Base-by-base conservation (phyloP, 2,797 vertebrate species). In the Hylomyscus alleni region DNA sequence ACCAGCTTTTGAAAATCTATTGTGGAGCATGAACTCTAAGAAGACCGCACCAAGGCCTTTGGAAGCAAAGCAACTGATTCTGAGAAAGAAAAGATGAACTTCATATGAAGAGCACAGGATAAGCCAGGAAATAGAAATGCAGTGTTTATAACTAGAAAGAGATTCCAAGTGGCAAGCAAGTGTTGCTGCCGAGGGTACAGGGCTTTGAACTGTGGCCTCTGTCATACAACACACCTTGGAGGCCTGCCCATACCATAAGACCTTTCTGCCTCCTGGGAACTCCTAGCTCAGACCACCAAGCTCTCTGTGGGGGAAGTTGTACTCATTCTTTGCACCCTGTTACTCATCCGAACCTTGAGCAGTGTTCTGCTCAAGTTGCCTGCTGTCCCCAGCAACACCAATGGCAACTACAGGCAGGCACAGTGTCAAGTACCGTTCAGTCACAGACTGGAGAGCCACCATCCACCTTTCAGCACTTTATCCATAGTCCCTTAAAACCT, bases 401-500 rank as follows among this genome's bases (percentile, higher is more conserved):
- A 12, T 44, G 11, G n/a, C n/a, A 72, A 89, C 82, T 26, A n/a
- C 82, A 76, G 13, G 37, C 44, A 44, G 91, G 93, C 58, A 65
- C 87, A 58, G 3, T 82, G 60, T 86, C 85, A 72, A 47, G 90
- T 60, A 90, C 11, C 67, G 58, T 26, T 58, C 85, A 90, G 77
- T 56, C 87, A 40, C 4, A 4, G n/a, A 58, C 15, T 37, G 44
- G 88, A 95, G n/a, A 72, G 82, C 7, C 22, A 29, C 89, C 47
- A 31, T 77, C 72, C 72, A 40, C 87, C 87, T 94, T 29, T 65
- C 0, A 75, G 56, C 34, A 22, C 6, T 90, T 47, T 10, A 73
- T 1, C 3, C 67, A 86, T 44, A 52, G 62, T n/a, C 24, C 97
- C 92, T 88, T 73, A 96, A 96, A 93, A 96, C 50, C 65, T 50